Evolutionary conservation across 2,113 vertebrate genomes (phyloP).

Genomic region (Ivindomyrus marchei): DNA sequence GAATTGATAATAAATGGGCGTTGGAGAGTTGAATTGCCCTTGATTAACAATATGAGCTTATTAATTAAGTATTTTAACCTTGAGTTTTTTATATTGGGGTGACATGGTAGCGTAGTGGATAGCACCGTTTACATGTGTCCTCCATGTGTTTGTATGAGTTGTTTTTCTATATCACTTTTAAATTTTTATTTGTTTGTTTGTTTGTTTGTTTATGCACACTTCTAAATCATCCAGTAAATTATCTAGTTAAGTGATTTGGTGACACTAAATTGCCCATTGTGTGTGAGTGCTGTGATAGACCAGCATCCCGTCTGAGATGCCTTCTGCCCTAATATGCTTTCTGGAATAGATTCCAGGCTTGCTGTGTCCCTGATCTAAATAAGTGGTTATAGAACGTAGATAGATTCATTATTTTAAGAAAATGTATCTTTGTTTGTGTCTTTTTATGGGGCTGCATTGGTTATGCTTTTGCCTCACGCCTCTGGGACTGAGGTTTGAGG

Average conservation of each 20-base stretch:
- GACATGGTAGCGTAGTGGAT: neutral
- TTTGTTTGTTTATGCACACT: neutral
- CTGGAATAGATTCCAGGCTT: neutral
- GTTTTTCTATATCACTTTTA: too few relatives aligned
- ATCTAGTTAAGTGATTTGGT: neutral
- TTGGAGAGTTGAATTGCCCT: neutral
- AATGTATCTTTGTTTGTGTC: neutral
- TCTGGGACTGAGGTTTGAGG: neutral
- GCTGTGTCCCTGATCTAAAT: neutral
- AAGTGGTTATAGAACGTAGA: neutral
- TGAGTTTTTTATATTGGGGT: neutral
- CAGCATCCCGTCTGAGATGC: neutral
- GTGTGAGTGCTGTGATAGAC: neutral
- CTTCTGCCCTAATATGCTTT: neutral
- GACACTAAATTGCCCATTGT: neutral
- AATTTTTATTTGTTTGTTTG: too few relatives aligned
- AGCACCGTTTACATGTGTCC: neutral
- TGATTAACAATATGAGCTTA: neutral
- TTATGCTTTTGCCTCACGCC: neutral
- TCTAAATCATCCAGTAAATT: neutral
- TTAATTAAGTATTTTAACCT: neutral
- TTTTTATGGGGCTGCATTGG: neutral
- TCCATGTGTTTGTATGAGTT: neutral
- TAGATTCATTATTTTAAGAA: neutral
- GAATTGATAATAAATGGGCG: neutral